Base-by-base conservation (phyloP, 2,113 vertebrate species). In the Nibea albiflora region DNA sequence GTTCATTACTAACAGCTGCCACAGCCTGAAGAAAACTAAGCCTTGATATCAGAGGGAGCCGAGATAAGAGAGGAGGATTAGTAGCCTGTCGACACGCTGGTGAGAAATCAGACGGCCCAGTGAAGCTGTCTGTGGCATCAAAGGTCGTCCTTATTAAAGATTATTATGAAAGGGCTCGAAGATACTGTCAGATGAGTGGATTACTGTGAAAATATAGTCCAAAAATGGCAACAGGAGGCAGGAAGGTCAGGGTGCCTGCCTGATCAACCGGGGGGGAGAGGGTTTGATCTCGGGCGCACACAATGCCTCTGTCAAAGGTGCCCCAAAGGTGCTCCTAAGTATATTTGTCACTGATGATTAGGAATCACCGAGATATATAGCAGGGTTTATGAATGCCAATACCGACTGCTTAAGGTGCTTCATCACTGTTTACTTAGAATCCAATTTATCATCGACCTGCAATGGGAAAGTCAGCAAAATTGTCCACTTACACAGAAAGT, bases 391-490 rank as follows among this genome's bases (percentile, higher is more conserved):
- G 87, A 88, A 79, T 86, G 89, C 84, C 87, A 86, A 84, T 88
- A 83, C 76, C 15, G 62, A 70, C 84, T 79, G 80, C 85, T 90
- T 83, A 76, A 79, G 88, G 88, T 90, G 83, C 87, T 92, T 89
- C 91, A 89, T 93, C 90, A 92, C 86, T 90, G 89, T 93, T 93
- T 93, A 92, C 89, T 89, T 92, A 88, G 85, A 88, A 89, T 89
- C 88, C 88, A 89, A 93, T 93, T 91, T 71, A 87, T 92, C 82
- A 90, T 90, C 76, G 85, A 89, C 89, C 78, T 60, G 82, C 79
- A 69, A 70, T 11, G 24, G 78, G 58, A 84, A 88, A 89, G 88
- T 92, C 92, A 92, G 92, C 89, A 85, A 86, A 91, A 89, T 81
- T 77, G 85, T 87, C 73, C 85, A 87, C 85, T 88, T 85, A 78